phyloP scores from a whole-genome alignment of 2,888 invertebrate genomes.

The Conistra vaccinii region DNA sequence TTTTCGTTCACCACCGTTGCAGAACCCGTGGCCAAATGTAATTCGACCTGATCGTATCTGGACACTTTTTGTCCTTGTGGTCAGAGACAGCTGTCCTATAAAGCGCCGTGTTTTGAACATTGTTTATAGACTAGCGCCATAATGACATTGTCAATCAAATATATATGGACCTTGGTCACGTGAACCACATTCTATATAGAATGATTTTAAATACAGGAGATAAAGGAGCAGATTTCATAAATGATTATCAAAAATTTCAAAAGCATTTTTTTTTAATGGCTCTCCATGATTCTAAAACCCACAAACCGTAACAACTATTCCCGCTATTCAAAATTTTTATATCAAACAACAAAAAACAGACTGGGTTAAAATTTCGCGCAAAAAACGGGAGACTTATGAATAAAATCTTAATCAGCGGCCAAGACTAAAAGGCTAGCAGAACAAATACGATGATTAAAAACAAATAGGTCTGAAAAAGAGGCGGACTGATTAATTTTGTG shows the following conservation, averaged over 20 bases:
- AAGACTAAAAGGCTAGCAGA: conserved; percentile 76
- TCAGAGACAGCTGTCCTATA: conserved; percentile 88
- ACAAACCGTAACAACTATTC: conserved; percentile 7
- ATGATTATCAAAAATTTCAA: background rate
- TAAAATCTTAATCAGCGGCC: conserved; percentile 90
- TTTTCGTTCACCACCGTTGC: conserved; percentile 78
- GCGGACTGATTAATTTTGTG: conserved; percentile 88
- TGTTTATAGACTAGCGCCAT: conserved; percentile 82
- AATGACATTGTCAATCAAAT: conserved; percentile 72
- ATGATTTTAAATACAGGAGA: conserved; percentile 35
- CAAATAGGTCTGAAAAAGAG: conserved; percentile 87
- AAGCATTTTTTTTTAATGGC: conserved; percentile 14
- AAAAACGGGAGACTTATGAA: conserved; percentile 81
- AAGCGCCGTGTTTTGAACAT: conserved; percentile 80
- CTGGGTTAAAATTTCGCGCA: conserved; percentile 65
- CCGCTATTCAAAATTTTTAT: conserved; percentile 14
- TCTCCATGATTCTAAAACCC: conserved; percentile 12
- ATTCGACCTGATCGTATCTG: conserved; percentile 90
- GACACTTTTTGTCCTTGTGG: conserved; percentile 88
- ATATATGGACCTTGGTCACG: conserved; percentile 49
- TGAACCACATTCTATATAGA: conserved; percentile 54
- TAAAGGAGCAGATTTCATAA: conserved; percentile 17
- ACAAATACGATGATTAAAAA: conserved; percentile 85
- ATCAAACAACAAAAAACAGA: conserved; percentile 48
- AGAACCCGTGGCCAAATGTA: conserved; percentile 85